Evolutionary conservation across 1,140 invertebrate genomes (phyloP).

Genomic region (Brachionus rubens): DNA sequence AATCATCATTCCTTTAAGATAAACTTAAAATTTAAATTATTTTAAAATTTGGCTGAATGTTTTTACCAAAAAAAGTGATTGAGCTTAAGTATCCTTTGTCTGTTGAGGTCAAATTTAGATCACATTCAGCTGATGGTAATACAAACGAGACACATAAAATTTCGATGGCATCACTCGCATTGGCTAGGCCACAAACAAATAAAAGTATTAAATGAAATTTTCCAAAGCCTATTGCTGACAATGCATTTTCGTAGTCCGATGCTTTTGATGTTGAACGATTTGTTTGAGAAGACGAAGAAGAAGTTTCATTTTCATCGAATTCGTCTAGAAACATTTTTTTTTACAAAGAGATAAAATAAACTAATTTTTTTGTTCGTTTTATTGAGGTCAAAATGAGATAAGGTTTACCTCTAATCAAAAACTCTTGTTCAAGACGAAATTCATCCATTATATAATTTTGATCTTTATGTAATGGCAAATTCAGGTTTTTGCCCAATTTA

Average conservation of each 20-base stretch:
- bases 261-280: background rate
- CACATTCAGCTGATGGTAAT: constrained; percentile 83
- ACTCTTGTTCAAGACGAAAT: constrained; percentile 3
- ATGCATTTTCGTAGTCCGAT: constrained; percentile 25
- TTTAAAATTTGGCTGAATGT: no score
- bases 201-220: constrained; percentile 83
- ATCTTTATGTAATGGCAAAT: no score
- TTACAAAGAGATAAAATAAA: background rate
- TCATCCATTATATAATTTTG: constrained; percentile 15
- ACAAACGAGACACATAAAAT: constrained; percentile 82
- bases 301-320: background rate
- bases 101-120: constrained; percentile 76
- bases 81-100: constrained; percentile 74
- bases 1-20: constrained; percentile 77
- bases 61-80: constrained; percentile 64
- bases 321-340: constrained; percentile 18
- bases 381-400: no score
- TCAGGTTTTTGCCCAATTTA: no score
- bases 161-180: constrained; percentile 90
- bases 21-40: constrained; percentile 48
- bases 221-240: constrained; percentile 69
- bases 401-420: constrained; percentile 29
- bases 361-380: no score
- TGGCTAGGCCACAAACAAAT: constrained; percentile 82
- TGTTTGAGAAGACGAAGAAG: background rate